Percentiles rank a stretch among this genome's conserved stretches.
Evolutionary conservation across 2,797 vertebrate species (phyloP).

Genomic region (Pelochelys cantorii): DNA sequence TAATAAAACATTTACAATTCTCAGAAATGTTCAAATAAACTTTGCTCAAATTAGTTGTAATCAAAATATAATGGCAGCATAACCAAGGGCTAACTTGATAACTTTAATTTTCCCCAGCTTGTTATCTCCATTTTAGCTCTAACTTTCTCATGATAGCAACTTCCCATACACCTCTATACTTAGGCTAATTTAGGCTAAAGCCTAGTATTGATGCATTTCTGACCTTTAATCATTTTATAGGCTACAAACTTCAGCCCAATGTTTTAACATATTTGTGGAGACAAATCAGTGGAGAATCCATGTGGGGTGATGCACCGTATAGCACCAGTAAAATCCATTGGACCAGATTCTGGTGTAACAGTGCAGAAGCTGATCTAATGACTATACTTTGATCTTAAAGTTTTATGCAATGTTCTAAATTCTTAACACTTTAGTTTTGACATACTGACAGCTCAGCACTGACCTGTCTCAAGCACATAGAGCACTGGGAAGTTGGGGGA

Average conservation of each 20-base stretch:
- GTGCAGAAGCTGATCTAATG: background rate
- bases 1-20: background rate
- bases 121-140: background rate
- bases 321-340: background rate
- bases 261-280: background rate
- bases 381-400: slow-evolving; percentile 6
- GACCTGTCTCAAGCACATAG: background rate
- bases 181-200: background rate
- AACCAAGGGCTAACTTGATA: background rate
- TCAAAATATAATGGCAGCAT: background rate
- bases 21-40: background rate
- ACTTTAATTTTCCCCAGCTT: background rate
- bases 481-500: rapidly evolving
- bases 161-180: background rate
- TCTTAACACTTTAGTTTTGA: background rate
- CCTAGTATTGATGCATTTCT: background rate
- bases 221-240: background rate
- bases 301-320: background rate
- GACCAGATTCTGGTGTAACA: background rate
- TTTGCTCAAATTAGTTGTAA: background rate
- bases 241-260: background rate
- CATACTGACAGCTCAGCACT: background rate
- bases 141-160: background rate
- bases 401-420: background rate
- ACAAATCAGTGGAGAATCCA: background rate